Evolutionary conservation across 2,113 vertebrate genomes (phyloP).

Genomic region (Eulemur rufifrons): DNA sequence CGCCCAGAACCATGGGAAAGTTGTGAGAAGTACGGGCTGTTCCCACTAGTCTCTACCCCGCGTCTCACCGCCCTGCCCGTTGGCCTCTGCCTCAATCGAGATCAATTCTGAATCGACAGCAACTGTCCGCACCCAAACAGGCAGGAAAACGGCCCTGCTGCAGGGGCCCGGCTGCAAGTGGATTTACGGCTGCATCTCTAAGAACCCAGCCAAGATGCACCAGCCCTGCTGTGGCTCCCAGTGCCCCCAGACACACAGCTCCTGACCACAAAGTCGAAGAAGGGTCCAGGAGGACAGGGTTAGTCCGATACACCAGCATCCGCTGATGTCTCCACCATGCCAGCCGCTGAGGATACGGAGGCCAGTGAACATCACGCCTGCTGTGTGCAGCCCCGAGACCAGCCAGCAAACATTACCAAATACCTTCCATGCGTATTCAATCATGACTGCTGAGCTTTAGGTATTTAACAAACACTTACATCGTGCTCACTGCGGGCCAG

Average conservation of each 20-base stretch:
- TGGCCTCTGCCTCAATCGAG: background rate
- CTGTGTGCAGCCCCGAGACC: background rate
- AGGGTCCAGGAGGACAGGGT: background rate
- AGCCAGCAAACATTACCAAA: background rate
- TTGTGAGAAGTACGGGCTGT: background rate
- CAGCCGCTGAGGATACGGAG: background rate
- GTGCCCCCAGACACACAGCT: background rate
- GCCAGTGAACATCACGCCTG: background rate
- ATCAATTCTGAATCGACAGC: slow-evolving; percentile 11
- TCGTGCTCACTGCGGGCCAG: background rate
- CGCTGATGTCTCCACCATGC: fast-evolving
- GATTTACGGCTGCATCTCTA: background rate
- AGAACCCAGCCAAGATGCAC: background rate
- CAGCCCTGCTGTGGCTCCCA: background rate
- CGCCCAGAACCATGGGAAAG: background rate
- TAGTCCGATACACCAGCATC: background rate
- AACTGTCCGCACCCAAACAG: slow-evolving; percentile 51
- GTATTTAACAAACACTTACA: slow-evolving; percentile 37
- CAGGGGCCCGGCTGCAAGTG: background rate
- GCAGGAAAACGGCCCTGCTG: background rate
- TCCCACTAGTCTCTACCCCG: background rate
- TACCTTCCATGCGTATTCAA: slow-evolving; percentile 37
- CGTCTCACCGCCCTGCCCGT: background rate
- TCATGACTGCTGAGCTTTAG: background rate
- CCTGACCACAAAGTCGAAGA: fast-evolving